Conservation (phyloP, 2,888 invertebrate genomes). For the Chydorus sphaericus region DNA sequence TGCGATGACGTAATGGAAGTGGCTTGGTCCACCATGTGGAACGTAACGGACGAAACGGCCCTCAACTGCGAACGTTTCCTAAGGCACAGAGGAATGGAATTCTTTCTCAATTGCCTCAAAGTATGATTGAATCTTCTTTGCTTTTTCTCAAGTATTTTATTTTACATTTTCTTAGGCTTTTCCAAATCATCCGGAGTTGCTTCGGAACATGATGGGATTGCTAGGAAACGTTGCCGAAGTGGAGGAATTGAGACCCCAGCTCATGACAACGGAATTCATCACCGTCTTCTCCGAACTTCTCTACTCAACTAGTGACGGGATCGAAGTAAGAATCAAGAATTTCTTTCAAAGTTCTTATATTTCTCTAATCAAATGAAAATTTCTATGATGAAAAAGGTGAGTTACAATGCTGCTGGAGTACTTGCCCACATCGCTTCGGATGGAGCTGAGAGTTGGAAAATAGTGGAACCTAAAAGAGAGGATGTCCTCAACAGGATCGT, state of each 20-base stretch:
- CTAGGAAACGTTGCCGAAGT: slow-evolving; percentile 95
- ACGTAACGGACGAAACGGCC: slow-evolving; percentile 87
- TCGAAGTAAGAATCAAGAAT: slow-evolving; percentile 51
- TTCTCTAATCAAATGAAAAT: too few species aligned
- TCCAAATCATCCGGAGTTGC: slow-evolving; percentile 71
- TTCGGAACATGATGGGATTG: slow-evolving; percentile 96
- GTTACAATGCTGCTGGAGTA: slow-evolving; percentile 91
- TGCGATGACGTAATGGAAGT: slow-evolving; percentile 95
- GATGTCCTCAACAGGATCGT: slow-evolving; percentile 61
- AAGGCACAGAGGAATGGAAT: slow-evolving; percentile 72
- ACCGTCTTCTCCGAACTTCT: slow-evolving; percentile 72
- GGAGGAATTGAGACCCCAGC: slow-evolving; percentile 53
- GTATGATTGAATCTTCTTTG: slow-evolving; percentile 35
- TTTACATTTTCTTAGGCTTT: slow-evolving; percentile 46
- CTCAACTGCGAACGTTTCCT: slow-evolving; percentile 84
- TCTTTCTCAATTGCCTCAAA: slow-evolving; percentile 73
- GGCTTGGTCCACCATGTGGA: slow-evolving; percentile 99
- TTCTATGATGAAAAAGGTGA: too few species aligned
- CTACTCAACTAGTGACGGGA: slow-evolving; percentile 75
- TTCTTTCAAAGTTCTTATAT: not conserved
- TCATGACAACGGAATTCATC: slow-evolving; percentile 75
- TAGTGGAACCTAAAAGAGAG: slow-evolving; percentile 50
- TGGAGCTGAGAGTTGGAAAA: slow-evolving; percentile 67
- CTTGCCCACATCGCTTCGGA: slow-evolving; percentile 90
- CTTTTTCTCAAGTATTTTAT: not conserved